A percentile compares a stretch with the other conserved stretches of the same genome.
phyloP scores from a whole-genome alignment of 1,140 invertebrate genomes.

The Drosophila tsacasi region DNA sequence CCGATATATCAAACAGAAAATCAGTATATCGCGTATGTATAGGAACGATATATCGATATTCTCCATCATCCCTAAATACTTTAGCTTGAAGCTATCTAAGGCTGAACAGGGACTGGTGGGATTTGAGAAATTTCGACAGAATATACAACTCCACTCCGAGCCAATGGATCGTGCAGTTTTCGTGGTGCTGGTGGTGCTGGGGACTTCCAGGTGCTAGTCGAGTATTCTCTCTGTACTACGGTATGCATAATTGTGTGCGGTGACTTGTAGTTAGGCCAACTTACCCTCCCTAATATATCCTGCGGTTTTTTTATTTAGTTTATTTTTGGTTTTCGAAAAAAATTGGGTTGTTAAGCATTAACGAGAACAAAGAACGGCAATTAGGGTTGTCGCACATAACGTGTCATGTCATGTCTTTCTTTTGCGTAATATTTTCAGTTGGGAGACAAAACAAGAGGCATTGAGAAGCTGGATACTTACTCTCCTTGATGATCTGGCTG shows the following conservation, averaged over 20 bases:
- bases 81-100: background rate
- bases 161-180: conserved; percentile 26
- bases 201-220: conserved; percentile 25
- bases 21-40: background rate
- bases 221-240: conserved; percentile 38
- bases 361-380: conserved; percentile 51
- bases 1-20: background rate
- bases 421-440: conserved; percentile 3
- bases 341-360: conserved; percentile 71
- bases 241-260: conserved; percentile 32
- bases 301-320: conserved; percentile 61
- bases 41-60: background rate
- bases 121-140: conserved; percentile 44
- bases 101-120: background rate
- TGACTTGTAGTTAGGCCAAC: conserved; percentile 76
- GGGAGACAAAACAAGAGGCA: background rate
- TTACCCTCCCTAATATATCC: conserved; percentile 86
- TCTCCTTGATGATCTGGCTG: conserved; percentile 92
- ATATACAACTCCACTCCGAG: conserved; percentile 52
- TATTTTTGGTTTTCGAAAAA: conserved; percentile 36
- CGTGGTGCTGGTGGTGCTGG: conserved; percentile 19
- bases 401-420: background rate
- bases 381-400: conserved; percentile 28
- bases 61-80: background rate
- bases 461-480: conserved; percentile 87